Evolutionary conservation across 2,888 invertebrate genomes (phyloP).

Genomic region (Sinodicranocentrus sp.): DNA sequence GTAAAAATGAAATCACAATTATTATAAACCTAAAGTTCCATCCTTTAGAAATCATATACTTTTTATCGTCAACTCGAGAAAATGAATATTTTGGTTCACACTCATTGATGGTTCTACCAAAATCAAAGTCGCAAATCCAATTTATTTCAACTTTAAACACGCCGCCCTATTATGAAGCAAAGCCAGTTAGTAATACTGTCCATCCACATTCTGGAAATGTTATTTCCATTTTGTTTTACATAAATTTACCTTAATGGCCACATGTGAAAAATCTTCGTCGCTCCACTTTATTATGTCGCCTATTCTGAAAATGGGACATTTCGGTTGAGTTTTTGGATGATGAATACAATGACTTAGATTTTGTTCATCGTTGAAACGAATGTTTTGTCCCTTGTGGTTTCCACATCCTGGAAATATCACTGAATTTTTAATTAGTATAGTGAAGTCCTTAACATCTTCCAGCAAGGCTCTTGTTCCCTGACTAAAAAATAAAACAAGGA

Average conservation of each 20-base stretch:
- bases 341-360: slow-evolving; percentile 73
- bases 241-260: slow-evolving; percentile 77
- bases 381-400: slow-evolving; percentile 76
- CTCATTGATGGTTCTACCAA: slow-evolving; percentile 76
- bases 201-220: no score
- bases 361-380: slow-evolving; percentile 74
- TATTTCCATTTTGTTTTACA: no score
- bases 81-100: slow-evolving; percentile 80
- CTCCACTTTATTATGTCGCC: slow-evolving; percentile 78
- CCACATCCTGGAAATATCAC: slow-evolving; percentile 72
- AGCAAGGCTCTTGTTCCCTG: slow-evolving; percentile 59
- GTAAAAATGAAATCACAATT: background rate
- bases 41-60: slow-evolving; percentile 78
- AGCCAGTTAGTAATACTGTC: no score
- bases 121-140: slow-evolving; percentile 70
- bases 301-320: slow-evolving; percentile 79
- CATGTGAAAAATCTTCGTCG: slow-evolving; percentile 76
- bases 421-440: slow-evolving; percentile 69
- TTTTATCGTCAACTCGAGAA: slow-evolving; percentile 78
- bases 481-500: no score
- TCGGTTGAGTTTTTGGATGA: slow-evolving; percentile 71
- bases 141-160: slow-evolving; percentile 65
- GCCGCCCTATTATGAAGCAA: slow-evolving; percentile 73
- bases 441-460: slow-evolving; percentile 65
- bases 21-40: slow-evolving; percentile 78